Conservation (phyloP, 2,888 invertebrate species). For the Amaurobius ferox region DNA sequence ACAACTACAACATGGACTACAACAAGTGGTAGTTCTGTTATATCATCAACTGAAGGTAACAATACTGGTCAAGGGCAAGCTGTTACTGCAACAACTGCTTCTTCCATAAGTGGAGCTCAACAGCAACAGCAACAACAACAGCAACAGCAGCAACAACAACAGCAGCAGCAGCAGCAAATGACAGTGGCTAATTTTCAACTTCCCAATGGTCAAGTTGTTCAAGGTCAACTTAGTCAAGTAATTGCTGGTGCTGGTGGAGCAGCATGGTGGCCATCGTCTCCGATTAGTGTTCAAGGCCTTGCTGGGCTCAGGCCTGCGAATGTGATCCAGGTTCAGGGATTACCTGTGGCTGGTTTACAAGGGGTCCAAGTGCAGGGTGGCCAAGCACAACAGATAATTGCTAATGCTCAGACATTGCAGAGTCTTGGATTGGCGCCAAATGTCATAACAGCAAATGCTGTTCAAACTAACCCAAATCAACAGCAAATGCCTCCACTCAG, state of each 20-base stretch:
- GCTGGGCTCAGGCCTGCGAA: slow-evolving; percentile 74
- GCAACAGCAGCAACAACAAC: slow-evolving; percentile 41
- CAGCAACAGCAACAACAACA: slow-evolving; percentile 48
- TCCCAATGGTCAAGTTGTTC: slow-evolving; percentile 74
- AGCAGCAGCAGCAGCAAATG: slow-evolving; percentile 44
- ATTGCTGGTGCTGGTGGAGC: slow-evolving; percentile 61
- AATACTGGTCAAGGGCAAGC: slow-evolving; percentile 56
- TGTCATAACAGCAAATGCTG: slow-evolving; percentile 85
- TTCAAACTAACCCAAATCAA: slow-evolving; percentile 78
- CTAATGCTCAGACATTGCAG: slow-evolving; percentile 72
- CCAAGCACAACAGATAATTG: slow-evolving; percentile 72
- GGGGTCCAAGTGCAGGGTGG: slow-evolving; percentile 74
- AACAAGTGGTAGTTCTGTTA: slow-evolving; percentile 51
- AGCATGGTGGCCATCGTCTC: slow-evolving; percentile 74
- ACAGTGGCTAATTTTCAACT: slow-evolving; percentile 74
- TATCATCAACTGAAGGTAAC: slow-evolving; percentile 56
- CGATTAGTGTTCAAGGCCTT: slow-evolving; percentile 72
- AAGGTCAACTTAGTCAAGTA: slow-evolving; percentile 74
- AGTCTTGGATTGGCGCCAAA: slow-evolving; percentile 70
- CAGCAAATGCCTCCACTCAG: slow-evolving; percentile 75
- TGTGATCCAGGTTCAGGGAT: slow-evolving; percentile 73
- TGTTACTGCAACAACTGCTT: slow-evolving; percentile 20
- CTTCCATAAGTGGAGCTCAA: slow-evolving; percentile 8
- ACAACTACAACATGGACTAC: slow-evolving; percentile 70
- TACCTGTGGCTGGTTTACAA: slow-evolving; percentile 72